Percentiles rank a stretch among this genome's conserved stretches.
Conservation (phyloP, 1,140 invertebrate genomes). For the Phocides pigmalion region DNA sequence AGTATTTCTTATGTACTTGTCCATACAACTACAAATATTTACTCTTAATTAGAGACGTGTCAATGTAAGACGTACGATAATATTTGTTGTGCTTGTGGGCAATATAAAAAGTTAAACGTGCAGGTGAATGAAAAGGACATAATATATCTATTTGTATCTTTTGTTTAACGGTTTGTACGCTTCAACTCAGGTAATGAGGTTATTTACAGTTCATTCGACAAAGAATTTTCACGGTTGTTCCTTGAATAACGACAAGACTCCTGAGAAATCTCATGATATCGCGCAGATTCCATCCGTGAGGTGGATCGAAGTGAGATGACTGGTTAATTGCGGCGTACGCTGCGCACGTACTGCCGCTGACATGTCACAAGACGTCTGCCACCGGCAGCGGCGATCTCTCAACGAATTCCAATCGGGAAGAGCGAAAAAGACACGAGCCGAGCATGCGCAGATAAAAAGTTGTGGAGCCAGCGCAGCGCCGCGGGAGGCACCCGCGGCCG, state of each 20-base stretch:
- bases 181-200: conserved; percentile 28
- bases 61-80: conserved; percentile 18
- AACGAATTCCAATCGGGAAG: conserved; percentile 80
- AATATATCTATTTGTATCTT: conserved; percentile 10
- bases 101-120: conserved; percentile 18
- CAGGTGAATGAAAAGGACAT: not conserved
- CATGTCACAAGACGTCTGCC: conserved; percentile 79
- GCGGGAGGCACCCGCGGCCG: conserved; percentile 64
- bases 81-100: conserved; percentile 2
- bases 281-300: conserved; percentile 49
- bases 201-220: conserved; percentile 40
- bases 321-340: conserved; percentile 77
- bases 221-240: conserved; percentile 67
- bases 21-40: conserved; percentile 14
- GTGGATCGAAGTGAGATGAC: conserved; percentile 57
- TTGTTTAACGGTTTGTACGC: conserved; percentile 13
- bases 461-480: conserved; percentile 58
- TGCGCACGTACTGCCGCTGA: conserved; percentile 72
- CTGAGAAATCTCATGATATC: conserved; percentile 50
- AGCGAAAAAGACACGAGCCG: conserved; percentile 81
- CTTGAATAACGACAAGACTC: conserved; percentile 61
- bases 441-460: conserved; percentile 75
- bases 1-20: not conserved
- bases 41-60: conserved; percentile 23
- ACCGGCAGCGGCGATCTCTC: conserved; percentile 78